phyloP scores from a whole-genome alignment of 53 echinoderm and acorn worm species.

The Zoroaster sp. region DNA sequence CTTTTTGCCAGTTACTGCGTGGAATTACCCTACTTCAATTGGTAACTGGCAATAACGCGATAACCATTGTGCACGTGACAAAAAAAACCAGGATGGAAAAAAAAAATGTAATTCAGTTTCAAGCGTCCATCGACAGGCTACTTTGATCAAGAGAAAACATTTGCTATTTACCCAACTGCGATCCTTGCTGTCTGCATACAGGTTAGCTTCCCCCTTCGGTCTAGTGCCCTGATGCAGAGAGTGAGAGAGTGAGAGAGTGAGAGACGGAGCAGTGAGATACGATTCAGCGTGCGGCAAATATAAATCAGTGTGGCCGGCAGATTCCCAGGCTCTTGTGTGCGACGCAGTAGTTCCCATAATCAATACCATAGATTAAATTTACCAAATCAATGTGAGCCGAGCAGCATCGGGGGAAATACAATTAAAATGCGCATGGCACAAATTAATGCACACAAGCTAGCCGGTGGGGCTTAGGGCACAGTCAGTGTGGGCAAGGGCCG shows the following conservation, averaged over 20 bases:
- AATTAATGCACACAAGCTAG: constrained; percentile 9
- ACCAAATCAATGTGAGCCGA: constrained; percentile 33
- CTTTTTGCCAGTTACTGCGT: too few species aligned
- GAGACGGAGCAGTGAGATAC: not conserved
- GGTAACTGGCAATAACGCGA: too few species aligned
- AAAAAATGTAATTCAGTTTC: too few species aligned
- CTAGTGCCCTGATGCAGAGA: not conserved
- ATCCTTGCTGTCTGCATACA: not conserved
- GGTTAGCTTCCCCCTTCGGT: not conserved
- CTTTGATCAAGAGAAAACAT: not conserved
- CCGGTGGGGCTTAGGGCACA: constrained; percentile 10
- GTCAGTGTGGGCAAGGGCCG: not conserved
- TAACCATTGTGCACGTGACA: too few species aligned
- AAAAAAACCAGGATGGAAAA: too few species aligned
- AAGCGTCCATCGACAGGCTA: too few species aligned
- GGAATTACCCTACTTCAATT: too few species aligned
- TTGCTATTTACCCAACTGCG: not conserved
- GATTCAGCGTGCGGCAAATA: not conserved
- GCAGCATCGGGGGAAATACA: constrained; percentile 6
- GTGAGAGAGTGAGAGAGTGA: not conserved
- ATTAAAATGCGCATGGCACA: constrained; percentile 21
- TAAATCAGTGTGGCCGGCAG: not conserved
- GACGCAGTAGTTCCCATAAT: not conserved
- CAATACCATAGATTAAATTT: constrained; percentile 48
- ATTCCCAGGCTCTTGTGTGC: not conserved